phyloP scores from a whole-genome alignment of 2,888 invertebrate genomes.

The Dryobota labecula region DNA sequence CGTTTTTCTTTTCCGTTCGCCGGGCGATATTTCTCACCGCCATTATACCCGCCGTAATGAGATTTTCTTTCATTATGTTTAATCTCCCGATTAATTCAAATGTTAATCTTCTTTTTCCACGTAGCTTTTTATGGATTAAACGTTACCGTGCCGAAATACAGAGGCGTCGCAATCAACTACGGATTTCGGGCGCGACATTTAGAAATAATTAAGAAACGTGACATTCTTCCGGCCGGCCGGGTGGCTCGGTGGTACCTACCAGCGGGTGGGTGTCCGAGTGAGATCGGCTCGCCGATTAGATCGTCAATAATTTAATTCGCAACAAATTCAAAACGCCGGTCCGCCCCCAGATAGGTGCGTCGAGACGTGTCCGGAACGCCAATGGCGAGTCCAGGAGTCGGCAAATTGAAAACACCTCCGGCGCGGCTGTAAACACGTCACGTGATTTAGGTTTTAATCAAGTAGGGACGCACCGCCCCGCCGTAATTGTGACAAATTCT shows the following conservation, averaged over 20 bases:
- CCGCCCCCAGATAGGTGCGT: slow-evolving; percentile 87
- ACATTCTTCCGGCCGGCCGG: slow-evolving; percentile 71
- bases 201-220: slow-evolving; percentile 89
- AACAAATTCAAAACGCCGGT: slow-evolving; percentile 88
- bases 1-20: slow-evolving; percentile 82
- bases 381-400: slow-evolving; percentile 87
- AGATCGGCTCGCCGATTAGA: slow-evolving; percentile 85
- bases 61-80: slow-evolving; percentile 91
- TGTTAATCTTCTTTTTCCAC: slow-evolving; percentile 89
- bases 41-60: slow-evolving; percentile 89
- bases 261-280: slow-evolving; percentile 60
- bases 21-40: slow-evolving; percentile 88
- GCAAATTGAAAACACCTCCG: slow-evolving; percentile 91
- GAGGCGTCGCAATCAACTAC: slow-evolving; percentile 77
- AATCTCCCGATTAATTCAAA: slow-evolving; percentile 91
- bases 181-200: slow-evolving; percentile 83
- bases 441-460: slow-evolving; percentile 91
- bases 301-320: slow-evolving; percentile 90
- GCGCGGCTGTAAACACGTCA: slow-evolving; percentile 90
- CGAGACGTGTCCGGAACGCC: slow-evolving; percentile 89
- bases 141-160: slow-evolving; percentile 82
- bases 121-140: slow-evolving; percentile 84
- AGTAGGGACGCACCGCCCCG: slow-evolving; percentile 89
- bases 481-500: slow-evolving; percentile 91
- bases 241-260: slow-evolving; percentile 49